Evolutionary conservation across 2,888 invertebrate species (phyloP).

Genomic region (Oxycera nigricornis): DNA sequence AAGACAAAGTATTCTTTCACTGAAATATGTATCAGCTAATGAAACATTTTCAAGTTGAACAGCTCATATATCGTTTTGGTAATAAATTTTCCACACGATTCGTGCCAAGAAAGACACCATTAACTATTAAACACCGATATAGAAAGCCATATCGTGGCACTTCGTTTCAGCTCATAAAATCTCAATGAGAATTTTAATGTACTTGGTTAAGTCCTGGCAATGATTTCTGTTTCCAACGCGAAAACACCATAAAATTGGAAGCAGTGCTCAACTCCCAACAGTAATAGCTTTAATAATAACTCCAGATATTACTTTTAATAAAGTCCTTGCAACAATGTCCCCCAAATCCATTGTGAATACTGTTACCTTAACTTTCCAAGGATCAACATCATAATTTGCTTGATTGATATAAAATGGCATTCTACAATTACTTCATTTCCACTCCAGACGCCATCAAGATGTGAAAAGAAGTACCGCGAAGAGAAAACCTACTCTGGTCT

Average conservation of each 20-base stretch:
- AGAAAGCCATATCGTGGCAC: no score
- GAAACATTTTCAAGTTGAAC: no score
- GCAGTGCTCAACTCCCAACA: not conserved
- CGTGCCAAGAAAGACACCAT: no score
- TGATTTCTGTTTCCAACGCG: no score
- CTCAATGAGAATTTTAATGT: not conserved
- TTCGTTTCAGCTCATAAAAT: no score
- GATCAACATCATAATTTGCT: not conserved
- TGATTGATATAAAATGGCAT: slow-evolving; percentile 4
- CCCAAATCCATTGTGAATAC: not conserved
- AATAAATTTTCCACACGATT: no score
- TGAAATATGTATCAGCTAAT: no score
- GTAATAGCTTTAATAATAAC: not conserved
- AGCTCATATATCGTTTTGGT: no score
- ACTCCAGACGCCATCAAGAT: not conserved
- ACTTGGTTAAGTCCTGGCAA: not conserved
- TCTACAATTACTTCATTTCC: slow-evolving; percentile 11
- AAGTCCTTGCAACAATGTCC: not conserved
- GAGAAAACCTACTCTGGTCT: not conserved
- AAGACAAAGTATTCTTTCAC: no score
- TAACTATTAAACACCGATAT: no score
- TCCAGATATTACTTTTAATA: not conserved
- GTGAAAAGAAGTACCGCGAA: not conserved
- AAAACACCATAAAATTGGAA: not conserved
- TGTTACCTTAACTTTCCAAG: not conserved